Conservation (phyloP, 2,113 vertebrate species). For the Pygoscelis adeliae region DNA sequence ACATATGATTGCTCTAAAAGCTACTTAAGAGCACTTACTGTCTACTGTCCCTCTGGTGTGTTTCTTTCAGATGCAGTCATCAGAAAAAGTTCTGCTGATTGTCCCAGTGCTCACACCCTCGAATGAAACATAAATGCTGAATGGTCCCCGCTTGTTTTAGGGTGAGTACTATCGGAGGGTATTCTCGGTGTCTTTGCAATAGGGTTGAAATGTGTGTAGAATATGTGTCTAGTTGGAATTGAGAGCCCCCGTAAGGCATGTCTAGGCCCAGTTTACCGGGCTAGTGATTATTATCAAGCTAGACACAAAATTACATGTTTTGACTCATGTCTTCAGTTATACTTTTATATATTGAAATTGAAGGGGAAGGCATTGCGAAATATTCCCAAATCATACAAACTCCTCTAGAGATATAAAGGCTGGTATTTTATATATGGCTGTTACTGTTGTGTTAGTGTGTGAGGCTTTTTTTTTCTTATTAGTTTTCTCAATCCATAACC, state of each 20-base stretch:
- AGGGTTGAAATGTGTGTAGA: not conserved
- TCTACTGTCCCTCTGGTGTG: not conserved
- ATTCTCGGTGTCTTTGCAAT: rapidly evolving
- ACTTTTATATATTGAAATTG: not conserved
- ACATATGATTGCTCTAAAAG: constrained; percentile 29
- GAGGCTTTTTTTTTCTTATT: not conserved
- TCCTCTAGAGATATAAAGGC: not conserved
- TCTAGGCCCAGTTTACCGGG: rapidly evolving
- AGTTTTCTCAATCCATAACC: not conserved
- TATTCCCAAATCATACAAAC: not conserved
- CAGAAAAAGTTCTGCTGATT: not conserved
- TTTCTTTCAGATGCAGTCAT: not conserved
- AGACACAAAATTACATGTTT: not conserved
- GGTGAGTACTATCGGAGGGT: rapidly evolving
- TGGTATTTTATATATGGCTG: not conserved
- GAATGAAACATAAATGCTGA: not conserved
- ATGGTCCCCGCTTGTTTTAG: not conserved
- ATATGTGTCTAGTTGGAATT: not conserved
- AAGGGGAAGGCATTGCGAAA: not conserved
- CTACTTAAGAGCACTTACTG: not conserved
- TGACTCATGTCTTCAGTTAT: not conserved
- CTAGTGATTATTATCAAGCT: no score
- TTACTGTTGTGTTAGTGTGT: not conserved
- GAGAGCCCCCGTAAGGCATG: rapidly evolving
- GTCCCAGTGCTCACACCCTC: not conserved